A percentile compares a stretch with the other conserved stretches of the same genome.
phyloP scores from a whole-genome alignment of 1,140 invertebrate genomes.

The Cecropterus lyciades region DNA sequence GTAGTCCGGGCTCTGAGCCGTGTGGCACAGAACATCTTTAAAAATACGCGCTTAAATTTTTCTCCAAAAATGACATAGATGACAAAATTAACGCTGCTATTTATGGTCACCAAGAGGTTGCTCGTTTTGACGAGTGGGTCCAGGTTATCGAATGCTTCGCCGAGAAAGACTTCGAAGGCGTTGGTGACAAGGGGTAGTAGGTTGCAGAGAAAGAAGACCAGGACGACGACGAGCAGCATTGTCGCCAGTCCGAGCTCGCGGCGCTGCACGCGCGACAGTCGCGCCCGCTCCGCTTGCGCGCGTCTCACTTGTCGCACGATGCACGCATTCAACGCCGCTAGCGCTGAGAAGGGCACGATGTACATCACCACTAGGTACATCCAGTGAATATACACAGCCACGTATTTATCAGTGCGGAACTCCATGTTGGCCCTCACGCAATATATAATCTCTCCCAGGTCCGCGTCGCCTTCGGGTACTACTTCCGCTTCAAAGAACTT shows the following conservation, averaged over 20 bases:
- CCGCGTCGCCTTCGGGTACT: conserved; percentile 46
- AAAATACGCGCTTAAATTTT: conserved; percentile 96
- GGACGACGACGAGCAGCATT: conserved; percentile 97
- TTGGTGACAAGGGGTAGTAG: conserved; percentile 95
- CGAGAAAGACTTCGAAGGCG: conserved; percentile 91
- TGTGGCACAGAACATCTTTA: conserved; percentile 93
- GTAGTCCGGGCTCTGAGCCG: conserved; percentile 81
- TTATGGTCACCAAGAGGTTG: conserved; percentile 97
- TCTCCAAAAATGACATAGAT: conserved; percentile 99
- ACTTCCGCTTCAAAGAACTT: conserved; percentile 88
- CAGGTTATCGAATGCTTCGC: conserved; percentile 86
- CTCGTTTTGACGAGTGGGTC: conserved; percentile 93
- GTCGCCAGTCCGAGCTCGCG: conserved; percentile 95
- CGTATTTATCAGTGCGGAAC: conserved; percentile 91
- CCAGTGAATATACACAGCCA: conserved; percentile 95
- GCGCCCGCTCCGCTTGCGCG: conserved; percentile 92
- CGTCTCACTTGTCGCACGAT: conserved; percentile 94
- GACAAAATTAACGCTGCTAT: conserved; percentile 98
- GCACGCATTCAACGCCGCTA: conserved; percentile 94
- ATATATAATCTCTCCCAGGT: conserved; percentile 86
- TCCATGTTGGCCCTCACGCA: conserved; percentile 87
- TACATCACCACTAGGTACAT: conserved; percentile 97
- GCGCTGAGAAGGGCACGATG: conserved; percentile 92
- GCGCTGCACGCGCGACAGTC: conserved; percentile 91
- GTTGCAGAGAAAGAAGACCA: conserved; percentile 98